Evolutionary conservation across 2,888 invertebrate species (phyloP), one percentile per base, ranked within the genome.

Genomic region (Margaritifera margaritifera): DNA sequence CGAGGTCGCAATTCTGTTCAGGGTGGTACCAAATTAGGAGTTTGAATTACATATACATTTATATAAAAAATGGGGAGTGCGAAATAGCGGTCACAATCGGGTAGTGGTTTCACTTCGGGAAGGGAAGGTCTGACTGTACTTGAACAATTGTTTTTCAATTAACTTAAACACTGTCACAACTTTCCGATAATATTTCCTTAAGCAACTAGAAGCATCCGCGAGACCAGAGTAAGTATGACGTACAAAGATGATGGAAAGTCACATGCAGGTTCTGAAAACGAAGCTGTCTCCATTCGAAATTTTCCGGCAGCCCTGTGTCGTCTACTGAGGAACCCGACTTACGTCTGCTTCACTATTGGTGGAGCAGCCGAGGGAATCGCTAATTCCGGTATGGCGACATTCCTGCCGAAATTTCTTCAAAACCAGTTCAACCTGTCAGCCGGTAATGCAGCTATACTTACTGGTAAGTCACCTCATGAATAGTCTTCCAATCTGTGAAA

Each of bases 381-480:
- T 25, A 65, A 80, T n/a, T 75, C 80, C 1, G 93, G 93, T 0
- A 93, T 93, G 79, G 93, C 93, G 85, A 94, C 93, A 18, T 94
- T 93, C 85, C 90, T 94, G 80, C 93, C 93, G 15, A 94, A 94
- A 85, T 94, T 94, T 86, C 92, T 94, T 84, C 94, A 94, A 89
- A 93, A 94, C 8, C 94, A 94, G 85, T 94, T 93, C 84, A 92
- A 92, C 77, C 92, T 92, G 74, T 92, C 92, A 0, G 92, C 95
- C 0, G 93, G 93, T 19, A 91, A 91, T 68, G 93, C 94, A 24
- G 93, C 93, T 27, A 91, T 93, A 73, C 90, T 94, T 68, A 92
- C 93, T 76, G 31, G 31, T 31, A 31, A 31, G 31, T n/a, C n/a
- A n/a, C n/a, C n/a, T n/a, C n/a, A n/a, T n/a, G n/a, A 8, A 5